Percentiles rank a stretch among this genome's conserved stretches.
Conservation (phyloP, 1,140 invertebrate species). For the Drosophila pseudoananassae region DNA sequence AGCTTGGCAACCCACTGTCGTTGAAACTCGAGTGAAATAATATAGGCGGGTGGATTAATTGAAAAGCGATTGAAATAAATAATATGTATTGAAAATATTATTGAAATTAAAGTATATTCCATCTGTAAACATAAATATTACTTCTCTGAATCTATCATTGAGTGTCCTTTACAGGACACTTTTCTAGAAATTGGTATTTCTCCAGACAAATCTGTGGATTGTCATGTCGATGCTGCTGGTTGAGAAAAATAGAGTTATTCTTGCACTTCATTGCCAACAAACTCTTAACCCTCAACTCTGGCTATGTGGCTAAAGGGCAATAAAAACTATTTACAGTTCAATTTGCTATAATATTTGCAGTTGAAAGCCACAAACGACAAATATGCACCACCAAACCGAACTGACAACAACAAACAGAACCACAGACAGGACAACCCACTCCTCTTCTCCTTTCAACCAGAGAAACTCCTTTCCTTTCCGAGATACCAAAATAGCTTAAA, state of each 20-base stretch:
- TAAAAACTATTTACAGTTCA: slow-evolving; percentile 82
- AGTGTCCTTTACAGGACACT: slow-evolving; percentile 16
- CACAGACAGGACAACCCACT: slow-evolving; percentile 46
- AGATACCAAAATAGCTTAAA: slow-evolving; percentile 58
- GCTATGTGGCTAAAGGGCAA: slow-evolving; percentile 61
- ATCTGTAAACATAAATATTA: neutral
- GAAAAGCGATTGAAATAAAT: neutral
- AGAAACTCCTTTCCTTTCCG: slow-evolving; percentile 26
- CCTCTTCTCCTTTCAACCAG: slow-evolving; percentile 1
- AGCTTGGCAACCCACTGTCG: slow-evolving; percentile 18
- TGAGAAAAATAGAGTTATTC: slow-evolving; percentile 58
- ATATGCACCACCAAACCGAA: slow-evolving; percentile 61
- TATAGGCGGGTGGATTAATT: slow-evolving; percentile 1
- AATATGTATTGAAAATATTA: neutral
- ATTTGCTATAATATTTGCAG: slow-evolving; percentile 81
- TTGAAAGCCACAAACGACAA: slow-evolving; percentile 72
- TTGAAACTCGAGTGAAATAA: slow-evolving; percentile 24
- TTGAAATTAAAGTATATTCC: neutral
- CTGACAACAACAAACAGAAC: slow-evolving; percentile 51
- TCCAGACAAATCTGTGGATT: slow-evolving; percentile 8
- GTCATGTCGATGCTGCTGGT: slow-evolving; percentile 21
- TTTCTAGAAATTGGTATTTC: slow-evolving; percentile 16
- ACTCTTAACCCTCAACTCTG: slow-evolving; percentile 28
- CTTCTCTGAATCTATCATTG: slow-evolving; percentile 58
- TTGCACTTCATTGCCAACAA: slow-evolving; percentile 27